These are phyloP conservation scores for Luehdorfia chinensis DNA, from an alignment of 1,140 invertebrate species.

Conservation along the genomic window DNA sequence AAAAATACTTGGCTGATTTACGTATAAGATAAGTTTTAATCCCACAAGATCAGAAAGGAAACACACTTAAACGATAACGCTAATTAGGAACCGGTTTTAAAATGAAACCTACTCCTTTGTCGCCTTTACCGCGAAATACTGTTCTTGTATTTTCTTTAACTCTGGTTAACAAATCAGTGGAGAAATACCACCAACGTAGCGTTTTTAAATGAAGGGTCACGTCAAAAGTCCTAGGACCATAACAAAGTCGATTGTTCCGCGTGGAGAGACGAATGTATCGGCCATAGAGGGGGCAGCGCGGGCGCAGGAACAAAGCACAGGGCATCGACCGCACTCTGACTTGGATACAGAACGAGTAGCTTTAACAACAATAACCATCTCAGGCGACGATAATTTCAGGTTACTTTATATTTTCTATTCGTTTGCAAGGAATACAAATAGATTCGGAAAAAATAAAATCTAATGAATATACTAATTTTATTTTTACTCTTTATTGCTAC, in stretches of 20 bases:
- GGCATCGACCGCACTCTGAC: conserved; percentile 41
- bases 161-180: neutral
- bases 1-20: no score
- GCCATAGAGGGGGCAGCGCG: conserved; percentile 14
- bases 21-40: no score
- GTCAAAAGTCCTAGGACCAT: conserved; percentile 22
- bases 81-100: no score
- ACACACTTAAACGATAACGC: no score
- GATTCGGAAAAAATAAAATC: no score
- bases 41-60: no score
- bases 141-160: neutral
- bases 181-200: conserved; percentile 20
- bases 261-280: neutral
- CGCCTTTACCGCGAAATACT: no score
- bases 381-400: neutral
- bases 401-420: no score
- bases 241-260: conserved; percentile 20
- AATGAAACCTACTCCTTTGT: no score
- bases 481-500: no score
- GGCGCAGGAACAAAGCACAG: conserved; percentile 45
- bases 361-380: conserved; percentile 29
- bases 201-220: conserved; percentile 24
- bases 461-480: no score
- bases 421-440: no score
- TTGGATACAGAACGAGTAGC: conserved; percentile 22